phyloP scores from a whole-genome alignment of 1,140 invertebrate genomes.

The Atta colombica region DNA sequence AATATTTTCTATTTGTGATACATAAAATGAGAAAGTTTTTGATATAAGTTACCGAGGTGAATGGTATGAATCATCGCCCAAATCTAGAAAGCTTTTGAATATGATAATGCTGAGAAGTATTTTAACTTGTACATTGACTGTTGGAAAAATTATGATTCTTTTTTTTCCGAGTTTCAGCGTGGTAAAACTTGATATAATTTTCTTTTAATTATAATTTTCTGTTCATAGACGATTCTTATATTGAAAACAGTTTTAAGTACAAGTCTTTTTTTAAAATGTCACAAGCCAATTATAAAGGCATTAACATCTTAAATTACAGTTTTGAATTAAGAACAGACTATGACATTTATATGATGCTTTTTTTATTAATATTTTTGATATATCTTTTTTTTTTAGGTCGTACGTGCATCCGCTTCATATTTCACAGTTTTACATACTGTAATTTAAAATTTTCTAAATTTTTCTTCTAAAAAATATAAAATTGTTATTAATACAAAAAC shows the following conservation, averaged over 20 bases:
- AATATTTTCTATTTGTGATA: neutral
- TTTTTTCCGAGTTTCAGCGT: conserved; percentile 75
- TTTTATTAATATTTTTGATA: neutral
- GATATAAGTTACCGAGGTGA: conserved; percentile 61
- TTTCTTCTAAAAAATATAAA: neutral
- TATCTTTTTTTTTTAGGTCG: neutral
- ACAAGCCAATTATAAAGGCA: no score
- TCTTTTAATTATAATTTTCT: no score
- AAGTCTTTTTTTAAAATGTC: no score
- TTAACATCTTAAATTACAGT: no score
- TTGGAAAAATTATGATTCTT: conserved; percentile 72
- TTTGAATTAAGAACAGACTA: no score
- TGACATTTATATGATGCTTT: neutral
- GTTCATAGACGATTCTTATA: no score
- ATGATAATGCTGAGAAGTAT: conserved; percentile 72
- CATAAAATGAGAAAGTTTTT: neutral
- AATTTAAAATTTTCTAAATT: neutral
- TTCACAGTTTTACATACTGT: conserved; percentile 33
- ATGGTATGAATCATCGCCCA: conserved; percentile 73
- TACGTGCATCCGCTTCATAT: conserved; percentile 33
- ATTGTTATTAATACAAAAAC: conserved; percentile 7
- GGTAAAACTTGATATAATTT: conserved; percentile 59
- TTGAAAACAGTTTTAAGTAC: no score
- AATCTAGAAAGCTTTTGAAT: conserved; percentile 66
- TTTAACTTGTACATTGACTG: conserved; percentile 70